A percentile compares a stretch with the other conserved stretches of the same genome.
Evolutionary conservation across 2,113 vertebrate genomes (phyloP).

Genomic region (Geococcyx californianus): DNA sequence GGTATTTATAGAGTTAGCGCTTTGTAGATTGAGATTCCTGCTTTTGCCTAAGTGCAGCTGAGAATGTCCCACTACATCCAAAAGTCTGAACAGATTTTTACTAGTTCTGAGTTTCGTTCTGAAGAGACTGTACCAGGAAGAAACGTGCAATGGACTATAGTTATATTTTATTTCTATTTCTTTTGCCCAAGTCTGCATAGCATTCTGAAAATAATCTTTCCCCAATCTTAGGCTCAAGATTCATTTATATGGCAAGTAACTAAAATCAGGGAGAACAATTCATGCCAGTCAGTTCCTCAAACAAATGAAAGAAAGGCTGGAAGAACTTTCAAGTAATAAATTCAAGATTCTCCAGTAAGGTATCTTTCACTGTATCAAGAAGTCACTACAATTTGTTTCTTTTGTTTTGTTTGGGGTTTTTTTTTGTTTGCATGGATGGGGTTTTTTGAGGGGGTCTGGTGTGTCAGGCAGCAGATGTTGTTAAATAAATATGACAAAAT

Average conservation of each 20-base stretch:
- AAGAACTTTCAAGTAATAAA: background rate
- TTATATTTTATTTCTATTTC: background rate
- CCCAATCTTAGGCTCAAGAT: background rate
- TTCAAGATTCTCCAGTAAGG: background rate
- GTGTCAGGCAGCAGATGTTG: rapidly evolving
- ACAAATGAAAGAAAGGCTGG: background rate
- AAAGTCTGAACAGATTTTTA: background rate
- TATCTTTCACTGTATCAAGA: background rate
- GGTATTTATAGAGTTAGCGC: background rate
- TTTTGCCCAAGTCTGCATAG: background rate
- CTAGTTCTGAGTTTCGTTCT: background rate
- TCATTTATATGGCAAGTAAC: background rate
- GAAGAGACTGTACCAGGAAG: background rate
- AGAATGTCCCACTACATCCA: background rate
- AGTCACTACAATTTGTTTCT: rapidly evolving
- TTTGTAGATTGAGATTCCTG: background rate
- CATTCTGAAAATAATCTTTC: background rate
- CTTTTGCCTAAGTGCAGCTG: background rate
- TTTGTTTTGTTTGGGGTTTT: no score
- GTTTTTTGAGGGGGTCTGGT: no score
- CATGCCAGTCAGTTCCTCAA: background rate
- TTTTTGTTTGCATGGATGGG: no score
- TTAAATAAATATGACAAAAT: background rate
- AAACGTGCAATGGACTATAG: background rate
- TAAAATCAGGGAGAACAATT: background rate